Conservation (phyloP, 2,113 vertebrate species). For the Pteruthius melanotis region DNA sequence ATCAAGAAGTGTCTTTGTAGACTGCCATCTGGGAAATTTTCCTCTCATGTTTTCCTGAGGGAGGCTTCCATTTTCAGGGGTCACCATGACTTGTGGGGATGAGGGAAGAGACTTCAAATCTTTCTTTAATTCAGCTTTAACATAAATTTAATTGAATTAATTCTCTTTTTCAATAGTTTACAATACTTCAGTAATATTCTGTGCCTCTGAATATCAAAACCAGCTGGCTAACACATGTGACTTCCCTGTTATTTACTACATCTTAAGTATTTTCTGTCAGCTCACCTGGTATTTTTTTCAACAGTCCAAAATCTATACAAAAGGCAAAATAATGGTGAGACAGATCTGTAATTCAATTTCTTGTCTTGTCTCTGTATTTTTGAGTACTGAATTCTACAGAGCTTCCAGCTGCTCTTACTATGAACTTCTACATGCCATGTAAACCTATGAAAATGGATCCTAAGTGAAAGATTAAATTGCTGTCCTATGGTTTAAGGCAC, state of each 20-base stretch:
- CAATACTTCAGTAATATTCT: neutral
- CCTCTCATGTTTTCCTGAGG: fast-evolving
- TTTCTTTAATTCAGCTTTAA: neutral
- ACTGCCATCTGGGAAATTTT: neutral
- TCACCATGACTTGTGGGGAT: neutral
- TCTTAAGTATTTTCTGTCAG: neutral
- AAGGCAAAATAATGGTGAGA: neutral
- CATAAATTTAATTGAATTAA: neutral
- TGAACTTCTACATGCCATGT: neutral
- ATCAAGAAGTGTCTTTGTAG: neutral
- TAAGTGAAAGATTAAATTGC: neutral
- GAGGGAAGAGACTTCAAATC: neutral
- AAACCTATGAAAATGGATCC: neutral
- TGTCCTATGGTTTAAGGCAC: neutral
- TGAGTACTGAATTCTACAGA: neutral
- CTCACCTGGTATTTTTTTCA: neutral
- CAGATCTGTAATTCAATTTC: neutral
- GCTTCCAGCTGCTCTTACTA: neutral
- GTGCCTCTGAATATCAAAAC: neutral
- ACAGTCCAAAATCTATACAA: neutral
- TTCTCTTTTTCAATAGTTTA: neutral
- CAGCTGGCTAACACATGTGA: neutral
- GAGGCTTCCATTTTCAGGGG: neutral
- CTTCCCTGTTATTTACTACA: neutral
- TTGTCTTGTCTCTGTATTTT: neutral